These are phyloP conservation scores for Euschistus heros DNA, from an alignment of 1,140 invertebrate genomes.

Conservation along the genomic window DNA sequence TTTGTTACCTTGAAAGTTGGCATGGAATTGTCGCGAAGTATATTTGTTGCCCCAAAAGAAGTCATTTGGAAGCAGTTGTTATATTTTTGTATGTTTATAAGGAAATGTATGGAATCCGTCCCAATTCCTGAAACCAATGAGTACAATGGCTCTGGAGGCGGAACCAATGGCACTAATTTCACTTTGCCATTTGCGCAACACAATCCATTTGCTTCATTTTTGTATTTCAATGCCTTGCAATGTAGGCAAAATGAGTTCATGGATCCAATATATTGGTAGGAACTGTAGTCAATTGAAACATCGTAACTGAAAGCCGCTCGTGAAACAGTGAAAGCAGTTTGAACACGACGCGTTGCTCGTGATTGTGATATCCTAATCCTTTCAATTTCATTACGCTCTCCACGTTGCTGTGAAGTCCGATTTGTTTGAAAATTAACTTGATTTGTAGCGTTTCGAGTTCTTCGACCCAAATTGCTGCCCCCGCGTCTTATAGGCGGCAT, in stretches of 20 bases:
- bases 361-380: too few relatives aligned
- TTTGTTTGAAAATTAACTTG: too few relatives aligned
- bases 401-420: too few relatives aligned
- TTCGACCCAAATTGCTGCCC: too few relatives aligned
- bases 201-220: constrained; percentile 24
- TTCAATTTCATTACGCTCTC: too few relatives aligned
- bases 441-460: too few relatives aligned
- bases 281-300: not conserved
- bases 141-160: constrained; percentile 29
- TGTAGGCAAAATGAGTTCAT: not conserved
- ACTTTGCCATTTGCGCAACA: constrained; percentile 29
- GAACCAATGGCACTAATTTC: constrained; percentile 24
- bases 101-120: constrained; percentile 25
- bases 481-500: too few relatives aligned
- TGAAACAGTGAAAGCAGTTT: too few relatives aligned
- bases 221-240: not conserved
- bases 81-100: constrained; percentile 28
- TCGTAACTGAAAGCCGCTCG: not conserved
- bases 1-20: not conserved
- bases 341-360: too few relatives aligned
- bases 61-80: constrained; percentile 31
- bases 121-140: constrained; percentile 34
- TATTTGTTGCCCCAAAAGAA: constrained; percentile 32
- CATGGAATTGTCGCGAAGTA: constrained; percentile 28
- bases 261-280: not conserved